phyloP scores from a whole-genome alignment of 2,888 invertebrate species.

The Tachina fera region DNA sequence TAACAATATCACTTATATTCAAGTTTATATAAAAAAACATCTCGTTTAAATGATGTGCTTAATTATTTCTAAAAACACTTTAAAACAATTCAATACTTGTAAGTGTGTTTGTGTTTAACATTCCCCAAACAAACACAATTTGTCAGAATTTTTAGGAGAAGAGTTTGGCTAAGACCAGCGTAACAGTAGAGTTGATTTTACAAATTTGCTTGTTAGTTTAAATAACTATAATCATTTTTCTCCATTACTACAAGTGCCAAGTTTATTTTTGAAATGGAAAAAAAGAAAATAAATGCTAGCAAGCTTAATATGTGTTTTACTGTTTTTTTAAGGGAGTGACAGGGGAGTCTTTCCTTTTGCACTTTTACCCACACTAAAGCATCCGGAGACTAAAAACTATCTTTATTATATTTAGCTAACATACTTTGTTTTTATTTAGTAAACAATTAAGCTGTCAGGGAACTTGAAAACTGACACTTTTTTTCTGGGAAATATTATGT shows the following conservation, averaged over 20 bases:
- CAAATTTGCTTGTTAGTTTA: slow-evolving; percentile 44
- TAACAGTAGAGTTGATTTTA: background rate
- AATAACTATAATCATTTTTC: slow-evolving; percentile 48
- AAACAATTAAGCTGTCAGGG: slow-evolving; percentile 33
- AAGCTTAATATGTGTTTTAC: background rate
- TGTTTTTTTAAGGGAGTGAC: slow-evolving; percentile 22
- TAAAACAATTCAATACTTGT: background rate
- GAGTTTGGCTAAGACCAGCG: background rate
- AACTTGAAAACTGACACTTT: slow-evolving; percentile 8
- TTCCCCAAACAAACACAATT: slow-evolving; percentile 1
- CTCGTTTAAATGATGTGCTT: background rate
- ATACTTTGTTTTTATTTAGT: slow-evolving; percentile 3
- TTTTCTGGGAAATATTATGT: background rate
- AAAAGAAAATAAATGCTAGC: background rate
- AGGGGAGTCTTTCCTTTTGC: background rate
- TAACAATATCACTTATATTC: too few species aligned
- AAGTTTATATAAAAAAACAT: too few species aligned
- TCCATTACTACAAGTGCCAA: slow-evolving; percentile 24
- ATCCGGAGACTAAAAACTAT: slow-evolving; percentile 3
- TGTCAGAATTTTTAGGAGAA: background rate
- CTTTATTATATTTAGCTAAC: background rate
- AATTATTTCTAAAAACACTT: background rate
- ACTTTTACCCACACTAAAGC: background rate
- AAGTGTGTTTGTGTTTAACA: background rate
- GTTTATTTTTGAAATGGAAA: slow-evolving; percentile 17